These are phyloP conservation scores for Solenodon paradoxus DNA, from an alignment of 2,113 vertebrate species.

Conservation along the genomic window DNA sequence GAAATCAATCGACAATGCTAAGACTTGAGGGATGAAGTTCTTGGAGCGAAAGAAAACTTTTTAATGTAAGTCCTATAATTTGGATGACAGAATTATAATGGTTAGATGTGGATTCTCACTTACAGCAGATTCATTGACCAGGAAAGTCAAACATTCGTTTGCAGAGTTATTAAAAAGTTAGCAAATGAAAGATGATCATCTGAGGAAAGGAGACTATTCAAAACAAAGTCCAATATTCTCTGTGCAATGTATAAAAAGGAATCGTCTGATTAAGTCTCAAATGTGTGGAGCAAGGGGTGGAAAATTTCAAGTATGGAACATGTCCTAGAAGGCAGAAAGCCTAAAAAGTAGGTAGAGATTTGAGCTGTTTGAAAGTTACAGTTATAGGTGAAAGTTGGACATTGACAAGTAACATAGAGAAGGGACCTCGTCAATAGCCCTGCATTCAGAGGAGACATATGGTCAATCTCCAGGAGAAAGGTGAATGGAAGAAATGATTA, in stretches of 20 bases:
- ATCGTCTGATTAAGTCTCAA: not conserved
- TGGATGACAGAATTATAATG: not conserved
- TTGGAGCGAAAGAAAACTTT: not conserved
- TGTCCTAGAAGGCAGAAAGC: not conserved
- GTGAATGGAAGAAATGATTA: not conserved
- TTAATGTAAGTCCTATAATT: not conserved
- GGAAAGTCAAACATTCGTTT: not conserved
- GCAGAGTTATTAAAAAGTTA: not conserved
- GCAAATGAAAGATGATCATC: not conserved
- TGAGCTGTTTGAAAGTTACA: not conserved
- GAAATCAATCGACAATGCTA: not conserved
- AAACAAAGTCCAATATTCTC: not conserved
- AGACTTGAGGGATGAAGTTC: not conserved
- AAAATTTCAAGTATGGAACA: not conserved
- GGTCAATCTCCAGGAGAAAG: not conserved
- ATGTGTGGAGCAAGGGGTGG: not conserved
- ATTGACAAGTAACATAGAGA: not conserved
- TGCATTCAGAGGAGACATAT: not conserved
- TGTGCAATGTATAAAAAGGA: not conserved
- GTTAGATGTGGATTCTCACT: not conserved
- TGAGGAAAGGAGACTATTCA: not conserved
- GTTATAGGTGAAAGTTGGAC: not conserved
- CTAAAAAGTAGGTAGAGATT: not conserved
- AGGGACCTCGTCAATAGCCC: not conserved
- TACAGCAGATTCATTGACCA: not conserved